Percentiles rank a stretch among this genome's conserved stretches.
Evolutionary conservation across 1,140 invertebrate species (phyloP).

Genomic region (Nixonia krombeini): DNA sequence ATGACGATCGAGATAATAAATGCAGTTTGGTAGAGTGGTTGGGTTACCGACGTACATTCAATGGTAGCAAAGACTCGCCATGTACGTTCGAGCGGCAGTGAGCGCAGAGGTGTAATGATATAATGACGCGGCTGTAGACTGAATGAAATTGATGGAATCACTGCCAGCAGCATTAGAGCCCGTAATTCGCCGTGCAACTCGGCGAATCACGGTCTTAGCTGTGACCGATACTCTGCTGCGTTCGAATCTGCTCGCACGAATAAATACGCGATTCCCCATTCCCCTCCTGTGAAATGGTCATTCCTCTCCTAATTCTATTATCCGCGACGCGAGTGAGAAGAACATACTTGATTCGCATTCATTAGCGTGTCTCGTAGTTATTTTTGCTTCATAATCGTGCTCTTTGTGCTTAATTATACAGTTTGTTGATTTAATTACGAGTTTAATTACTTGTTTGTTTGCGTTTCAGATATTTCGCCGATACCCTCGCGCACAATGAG

Average conservation of each 20-base stretch:
- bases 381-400: too few relatives aligned
- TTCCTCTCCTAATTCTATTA: background rate
- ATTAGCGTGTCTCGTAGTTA: too few relatives aligned
- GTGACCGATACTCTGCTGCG: background rate
- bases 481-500: slow-evolving; percentile 74
- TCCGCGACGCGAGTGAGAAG: background rate
- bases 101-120: slow-evolving; percentile 56
- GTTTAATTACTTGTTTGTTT: too few relatives aligned
- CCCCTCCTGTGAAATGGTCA: background rate
- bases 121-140: slow-evolving; percentile 61
- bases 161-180: slow-evolving; percentile 53
- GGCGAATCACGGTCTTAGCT: slow-evolving; percentile 6
- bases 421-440: too few relatives aligned
- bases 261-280: background rate
- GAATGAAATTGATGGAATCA: slow-evolving; percentile 67
- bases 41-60: slow-evolving; percentile 16
- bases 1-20: slow-evolving; percentile 13
- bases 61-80: background rate
- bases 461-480: slow-evolving; percentile 74
- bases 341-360: too few relatives aligned
- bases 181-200: slow-evolving; percentile 52
- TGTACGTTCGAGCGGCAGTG: background rate
- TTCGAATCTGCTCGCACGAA: background rate
- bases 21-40: slow-evolving; percentile 12
- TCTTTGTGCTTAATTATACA: too few relatives aligned